Evolutionary conservation across 2,888 invertebrate genomes (phyloP).

Genomic region (Chesias legatella): DNA sequence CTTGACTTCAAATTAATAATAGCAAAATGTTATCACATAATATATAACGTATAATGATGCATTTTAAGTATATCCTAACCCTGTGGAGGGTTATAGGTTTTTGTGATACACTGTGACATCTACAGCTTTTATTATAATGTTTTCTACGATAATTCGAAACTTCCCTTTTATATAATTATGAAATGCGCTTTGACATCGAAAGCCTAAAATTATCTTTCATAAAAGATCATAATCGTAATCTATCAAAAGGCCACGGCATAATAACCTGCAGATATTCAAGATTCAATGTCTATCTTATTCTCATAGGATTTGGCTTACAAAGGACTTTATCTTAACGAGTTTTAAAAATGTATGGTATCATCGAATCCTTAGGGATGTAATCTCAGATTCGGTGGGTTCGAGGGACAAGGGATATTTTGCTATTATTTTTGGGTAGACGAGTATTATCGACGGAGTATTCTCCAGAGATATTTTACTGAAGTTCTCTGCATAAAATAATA

Average conservation of each 20-base stretch:
- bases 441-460: slow-evolving; percentile 1
- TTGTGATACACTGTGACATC: no score
- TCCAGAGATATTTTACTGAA: background rate
- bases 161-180: slow-evolving; percentile 8
- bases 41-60: no score
- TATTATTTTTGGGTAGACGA: slow-evolving; percentile 1
- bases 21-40: no score
- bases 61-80: no score
- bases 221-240: slow-evolving; percentile 14
- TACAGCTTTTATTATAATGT: no score
- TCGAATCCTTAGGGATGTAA: slow-evolving; percentile 32
- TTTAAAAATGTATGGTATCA: slow-evolving; percentile 35
- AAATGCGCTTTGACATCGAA: slow-evolving; percentile 8
- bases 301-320: slow-evolving; percentile 35
- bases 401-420: slow-evolving; percentile 5
- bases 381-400: slow-evolving; percentile 29
- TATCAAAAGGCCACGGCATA: slow-evolving; percentile 5
- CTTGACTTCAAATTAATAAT: no score
- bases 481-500: no score
- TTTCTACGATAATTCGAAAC: no score
- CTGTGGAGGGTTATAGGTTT: no score
- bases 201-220: slow-evolving; percentile 14
- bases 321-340: slow-evolving; percentile 37
- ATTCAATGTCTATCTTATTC: slow-evolving; percentile 31
- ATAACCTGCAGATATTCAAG: slow-evolving; percentile 22